phyloP scores from a whole-genome alignment of 2,113 vertebrate genomes.

The Recurvirostra avosetta region DNA sequence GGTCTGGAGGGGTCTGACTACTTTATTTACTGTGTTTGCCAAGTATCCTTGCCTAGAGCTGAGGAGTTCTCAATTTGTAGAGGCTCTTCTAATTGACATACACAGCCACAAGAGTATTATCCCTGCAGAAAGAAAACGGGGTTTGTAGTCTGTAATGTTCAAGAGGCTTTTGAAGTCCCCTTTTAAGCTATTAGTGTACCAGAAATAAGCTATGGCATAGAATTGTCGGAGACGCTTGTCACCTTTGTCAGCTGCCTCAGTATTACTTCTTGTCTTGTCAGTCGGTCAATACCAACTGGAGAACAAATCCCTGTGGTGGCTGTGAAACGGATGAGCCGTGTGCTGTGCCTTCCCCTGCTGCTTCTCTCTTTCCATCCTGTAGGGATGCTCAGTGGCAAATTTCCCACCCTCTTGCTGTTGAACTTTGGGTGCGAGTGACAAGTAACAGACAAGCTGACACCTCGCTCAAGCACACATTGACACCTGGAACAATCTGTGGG shows the following conservation, averaged over 20 bases:
- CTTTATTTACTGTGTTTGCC: neutral
- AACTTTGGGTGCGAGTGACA: rapidly evolving
- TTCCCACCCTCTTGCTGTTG: neutral
- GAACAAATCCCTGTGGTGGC: neutral
- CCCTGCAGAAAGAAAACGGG: neutral
- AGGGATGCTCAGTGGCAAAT: neutral
- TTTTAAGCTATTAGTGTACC: neutral
- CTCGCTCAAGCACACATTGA: rapidly evolving
- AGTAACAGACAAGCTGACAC: neutral
- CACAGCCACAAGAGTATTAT: neutral
- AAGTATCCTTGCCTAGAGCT: neutral
- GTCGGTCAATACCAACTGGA: neutral
- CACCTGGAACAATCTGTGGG: neutral
- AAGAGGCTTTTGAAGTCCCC: neutral
- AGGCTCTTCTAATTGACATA: neutral
- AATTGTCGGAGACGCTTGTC: neutral
- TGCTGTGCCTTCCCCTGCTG: neutral
- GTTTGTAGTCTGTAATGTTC: neutral
- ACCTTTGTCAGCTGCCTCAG: neutral
- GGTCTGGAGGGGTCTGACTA: neutral
- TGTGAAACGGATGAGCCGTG: neutral
- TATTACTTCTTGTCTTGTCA: rapidly evolving
- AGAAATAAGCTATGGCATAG: neutral
- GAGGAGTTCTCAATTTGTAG: neutral
- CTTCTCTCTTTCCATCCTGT: neutral